Base-by-base conservation (phyloP, 2,797 vertebrate species). In the Muraenolepis orangiensis region DNA sequence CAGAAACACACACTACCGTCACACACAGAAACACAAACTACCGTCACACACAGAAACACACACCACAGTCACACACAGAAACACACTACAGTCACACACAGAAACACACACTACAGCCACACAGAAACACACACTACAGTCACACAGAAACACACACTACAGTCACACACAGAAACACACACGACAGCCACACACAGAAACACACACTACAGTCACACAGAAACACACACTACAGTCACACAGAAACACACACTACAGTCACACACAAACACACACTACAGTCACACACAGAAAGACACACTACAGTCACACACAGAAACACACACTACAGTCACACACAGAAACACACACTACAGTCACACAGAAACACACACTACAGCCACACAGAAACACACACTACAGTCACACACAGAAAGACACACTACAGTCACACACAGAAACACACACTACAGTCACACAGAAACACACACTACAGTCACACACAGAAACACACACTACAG, bases 31-130 rank as follows among this genome's bases (percentile, higher is more conserved):
- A 42, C 12, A 11, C 40, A 69, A 4, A 74, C 20, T 61, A n/a
- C 2, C n/a, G 18, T 31, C 51, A 32, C 18, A 42, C 30, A 32
- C 12, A 72, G 40, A 66, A 31, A 73, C 20, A 32, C 18, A 34
- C 32, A 34, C 32, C 7, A 34, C 32, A 34, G n/a, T n/a, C n/a
- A n/a, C n/a, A n/a, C n/a, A n/a, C n/a, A n/a, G n/a, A n/a, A n/a
- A n/a, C n/a, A n/a, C n/a, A n/a, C n/a, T n/a, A 73, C 13, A 57
- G 18, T 28, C 11, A 69, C 40, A 68, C 34, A 42, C 73, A 69
- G 7, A 57, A 32, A 42, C 14, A 30, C 31, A 40, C 34, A 66
- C 2, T 31, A 40, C 18, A 42, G n/a, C n/a, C 38, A 30, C n/a
- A 57, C 29, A 34, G n/a, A 72, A 6, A n/a, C 26, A 32, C 29